Evolutionary conservation across 2,113 vertebrate species (phyloP), one percentile per base, ranked within the genome.

Genomic region (Callaeas wilsoni): DNA sequence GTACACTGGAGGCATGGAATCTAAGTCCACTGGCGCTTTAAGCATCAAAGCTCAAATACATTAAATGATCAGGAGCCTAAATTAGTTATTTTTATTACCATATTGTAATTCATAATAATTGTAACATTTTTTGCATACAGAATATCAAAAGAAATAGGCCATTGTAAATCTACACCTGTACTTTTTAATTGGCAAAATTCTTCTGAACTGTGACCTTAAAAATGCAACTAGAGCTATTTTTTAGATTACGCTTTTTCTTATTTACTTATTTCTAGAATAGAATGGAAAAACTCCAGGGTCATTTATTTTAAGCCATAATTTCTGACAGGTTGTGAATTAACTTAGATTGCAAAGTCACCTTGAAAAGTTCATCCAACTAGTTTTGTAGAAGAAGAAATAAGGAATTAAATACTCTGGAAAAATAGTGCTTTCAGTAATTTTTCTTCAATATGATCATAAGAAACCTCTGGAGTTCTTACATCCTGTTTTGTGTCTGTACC

Each of bases 111-210:
- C 39, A 63, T 79, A 16, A n/a, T 89, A 87, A 71, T 70, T 63
- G 75, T 68, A 76, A 95, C 59, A 41, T 6, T 63, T 69, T 96
- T 94, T 94, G 56, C 87, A 90, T 82, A 89, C 42, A 89, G 53
- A 84, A 75, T 91, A 93, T 95, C 81, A 88, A 96, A 97, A 87
- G 79, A 97, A 96, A 85, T 82, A 93, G 91, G 78, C 55, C 95
- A 92, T 52, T 77, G 55, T 92, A 87, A 89, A 84, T 91, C 5
- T 13, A 84, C n/a, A 81, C 37, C 32, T 79, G 55, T 84, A 42
- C 52, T 83, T 94, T 89, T 94, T 95, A 87, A 94, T 91, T 95
- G 68, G 69, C 56, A 86, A 93, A 87, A 93, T 77, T 91, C 70
- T 68, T 94, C 87, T 77, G 84, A 95, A 93, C 65, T 78, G 13